Percentiles rank a stretch among this genome's conserved stretches.
phyloP scores from a whole-genome alignment of 1,140 invertebrate genomes.

The Trachymyrmex septentrionalis region DNA sequence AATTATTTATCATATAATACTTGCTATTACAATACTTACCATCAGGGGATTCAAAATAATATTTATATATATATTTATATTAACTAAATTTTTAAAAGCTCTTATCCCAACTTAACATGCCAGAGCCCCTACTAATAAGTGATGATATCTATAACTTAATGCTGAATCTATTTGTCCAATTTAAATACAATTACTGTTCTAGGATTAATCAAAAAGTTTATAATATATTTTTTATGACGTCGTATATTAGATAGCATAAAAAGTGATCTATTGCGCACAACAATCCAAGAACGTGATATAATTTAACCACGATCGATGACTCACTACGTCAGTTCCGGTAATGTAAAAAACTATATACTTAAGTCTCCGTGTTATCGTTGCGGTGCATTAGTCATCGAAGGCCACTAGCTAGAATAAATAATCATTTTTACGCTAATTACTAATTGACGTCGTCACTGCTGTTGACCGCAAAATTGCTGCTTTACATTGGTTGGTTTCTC shows the following conservation, averaged over 20 bases:
- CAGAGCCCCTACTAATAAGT: too few species aligned
- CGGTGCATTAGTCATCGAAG: conserved; percentile 35
- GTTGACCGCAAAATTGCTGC: background rate
- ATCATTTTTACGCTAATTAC: conserved; percentile 36
- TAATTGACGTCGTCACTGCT: conserved; percentile 15
- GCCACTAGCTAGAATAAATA: conserved; percentile 1
- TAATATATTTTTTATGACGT: background rate
- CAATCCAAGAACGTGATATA: conserved; percentile 21
- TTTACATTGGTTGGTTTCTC: background rate
- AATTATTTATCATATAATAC: too few species aligned
- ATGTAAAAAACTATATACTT: background rate
- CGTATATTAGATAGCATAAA: background rate
- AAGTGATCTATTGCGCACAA: background rate
- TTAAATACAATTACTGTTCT: too few species aligned
- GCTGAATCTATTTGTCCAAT: too few species aligned
- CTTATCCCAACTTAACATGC: too few species aligned
- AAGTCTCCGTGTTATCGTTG: background rate
- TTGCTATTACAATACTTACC: too few species aligned
- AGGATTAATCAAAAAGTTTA: background rate
- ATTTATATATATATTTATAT: too few species aligned
- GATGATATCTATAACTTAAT: too few species aligned
- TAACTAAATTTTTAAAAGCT: too few species aligned
- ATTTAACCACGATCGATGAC: conserved; percentile 45
- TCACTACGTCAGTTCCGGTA: background rate
- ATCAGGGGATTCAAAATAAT: too few species aligned